Evolutionary conservation across 2,797 vertebrate species (phyloP).

Genomic region (Pseudopleuronectes americanus): DNA sequence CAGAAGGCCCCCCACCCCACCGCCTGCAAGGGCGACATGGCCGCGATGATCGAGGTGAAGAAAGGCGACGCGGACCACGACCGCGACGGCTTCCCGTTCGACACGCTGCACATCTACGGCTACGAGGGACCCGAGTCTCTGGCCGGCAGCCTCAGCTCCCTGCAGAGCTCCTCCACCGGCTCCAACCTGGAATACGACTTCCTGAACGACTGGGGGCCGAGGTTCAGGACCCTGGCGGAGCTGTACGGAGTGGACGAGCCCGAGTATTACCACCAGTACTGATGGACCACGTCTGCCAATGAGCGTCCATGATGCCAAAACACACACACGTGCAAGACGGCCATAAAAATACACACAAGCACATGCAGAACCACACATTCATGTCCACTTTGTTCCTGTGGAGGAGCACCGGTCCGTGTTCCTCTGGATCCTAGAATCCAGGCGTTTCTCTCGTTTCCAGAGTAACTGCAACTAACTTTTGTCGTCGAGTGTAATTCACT

Average conservation of each 20-base stretch:
- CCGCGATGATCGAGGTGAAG: constrained; percentile 94
- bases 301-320: constrained; percentile 37
- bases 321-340: constrained; percentile 27
- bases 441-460: constrained; percentile 14
- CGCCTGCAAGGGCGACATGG: constrained; percentile 90
- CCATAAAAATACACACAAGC: constrained; percentile 46
- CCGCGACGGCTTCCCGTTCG: constrained; percentile 90
- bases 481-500: not conserved
- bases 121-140: constrained; percentile 94
- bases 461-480: constrained; percentile 22
- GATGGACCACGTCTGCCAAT: constrained; percentile 46
- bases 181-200: constrained; percentile 94
- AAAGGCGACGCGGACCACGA: constrained; percentile 96
- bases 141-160: constrained; percentile 93
- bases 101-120: constrained; percentile 96
- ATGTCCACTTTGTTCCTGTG: constrained; percentile 11
- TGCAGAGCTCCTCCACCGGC: constrained; percentile 88
- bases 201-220: constrained; percentile 94
- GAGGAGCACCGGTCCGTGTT: not conserved
- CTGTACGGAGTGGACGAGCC: constrained; percentile 89
- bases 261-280: constrained; percentile 84
- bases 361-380: constrained; percentile 13
- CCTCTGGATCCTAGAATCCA: constrained; percentile 7
- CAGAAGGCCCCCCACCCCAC: constrained; percentile 82
- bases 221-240: constrained; percentile 95